phyloP scores from a whole-genome alignment of 2,113 vertebrate species.

The Paracanthobrama guichenoti region DNA sequence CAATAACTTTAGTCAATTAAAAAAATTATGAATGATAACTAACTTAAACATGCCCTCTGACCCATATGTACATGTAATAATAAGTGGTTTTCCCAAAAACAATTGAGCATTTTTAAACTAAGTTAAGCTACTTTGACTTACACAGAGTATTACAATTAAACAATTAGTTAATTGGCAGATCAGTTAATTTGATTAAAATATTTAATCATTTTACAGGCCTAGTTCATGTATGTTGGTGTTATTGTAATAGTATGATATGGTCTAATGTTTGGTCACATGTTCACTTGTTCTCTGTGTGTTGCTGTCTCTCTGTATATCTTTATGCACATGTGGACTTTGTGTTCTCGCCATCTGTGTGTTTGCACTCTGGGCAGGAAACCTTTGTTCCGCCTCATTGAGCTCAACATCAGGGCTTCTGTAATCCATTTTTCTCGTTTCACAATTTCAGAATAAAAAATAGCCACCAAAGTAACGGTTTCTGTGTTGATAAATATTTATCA shows the following conservation, averaged over 20 bases:
- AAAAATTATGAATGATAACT: background rate
- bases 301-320: constrained; percentile 24
- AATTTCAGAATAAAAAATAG: constrained; percentile 58
- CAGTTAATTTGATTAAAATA: background rate
- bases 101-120: too few relatives aligned
- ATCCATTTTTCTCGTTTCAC: constrained; percentile 54
- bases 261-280: constrained; percentile 10
- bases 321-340: constrained; percentile 48
- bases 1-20: background rate
- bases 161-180: background rate
- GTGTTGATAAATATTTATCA: constrained; percentile 27
- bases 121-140: too few relatives aligned
- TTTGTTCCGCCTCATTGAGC: constrained; percentile 56
- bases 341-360: constrained; percentile 48
- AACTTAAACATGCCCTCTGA: background rate
- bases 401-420: constrained; percentile 53
- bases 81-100: too few relatives aligned
- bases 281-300: constrained; percentile 9
- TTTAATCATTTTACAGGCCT: background rate
- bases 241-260: background rate
- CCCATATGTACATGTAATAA: too few relatives aligned
- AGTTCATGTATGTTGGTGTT: background rate
- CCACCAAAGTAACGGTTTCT: constrained; percentile 42
- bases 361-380: constrained; percentile 54
- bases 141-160: background rate